Base-by-base conservation (phyloP, 2,888 invertebrate genomes). In the Digitonthophagus gazella region DNA sequence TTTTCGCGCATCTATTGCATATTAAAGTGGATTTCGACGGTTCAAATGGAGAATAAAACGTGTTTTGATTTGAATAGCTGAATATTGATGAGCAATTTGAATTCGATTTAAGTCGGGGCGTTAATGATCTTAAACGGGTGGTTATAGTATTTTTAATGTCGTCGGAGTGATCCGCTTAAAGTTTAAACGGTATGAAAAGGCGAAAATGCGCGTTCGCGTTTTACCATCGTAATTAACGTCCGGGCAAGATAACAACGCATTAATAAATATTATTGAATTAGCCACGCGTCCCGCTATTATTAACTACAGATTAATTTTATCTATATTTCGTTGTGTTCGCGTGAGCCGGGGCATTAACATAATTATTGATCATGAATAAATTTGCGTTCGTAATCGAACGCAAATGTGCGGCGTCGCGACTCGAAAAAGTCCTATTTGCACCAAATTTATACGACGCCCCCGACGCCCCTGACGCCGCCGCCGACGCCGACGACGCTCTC, bases 261-360 rank as follows among this genome's bases (percentile, higher is more conserved):
- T 61, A 61, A 61, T 61, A 61, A 61, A 61, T 61, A 61, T 61
- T 61, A 20, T 18, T 61, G 20, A 61, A 61, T 61, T 61, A 61
- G 19, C 18, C 20, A 19, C 61, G n/a, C n/a, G 18, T 61, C 20
- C 18, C 20, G 61, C 18, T 61, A 61, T 61, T 61, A 61, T 61
- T 61, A 61, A 61, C 61, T 61, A 61, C 61, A 61, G 61, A 61
- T 61, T 61, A 61, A 61, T 61, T 18, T 61, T 61, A 61, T 61
- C 61, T 61, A 61, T 61, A 61, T 61, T 61, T 19, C 61, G 20
- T 61, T 61, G 20, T 61, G 20, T 61, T 61, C 61, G 61, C 18
- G 18, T 61, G 61, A 61, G 19, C 61, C 18, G n/a, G n/a, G 20
- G 20, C 20, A 61, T 61, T 61, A 61, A 61, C 61, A 61, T 61